Evolutionary conservation across 1,140 invertebrate genomes (phyloP).

Genomic region (Radopholus similis): DNA sequence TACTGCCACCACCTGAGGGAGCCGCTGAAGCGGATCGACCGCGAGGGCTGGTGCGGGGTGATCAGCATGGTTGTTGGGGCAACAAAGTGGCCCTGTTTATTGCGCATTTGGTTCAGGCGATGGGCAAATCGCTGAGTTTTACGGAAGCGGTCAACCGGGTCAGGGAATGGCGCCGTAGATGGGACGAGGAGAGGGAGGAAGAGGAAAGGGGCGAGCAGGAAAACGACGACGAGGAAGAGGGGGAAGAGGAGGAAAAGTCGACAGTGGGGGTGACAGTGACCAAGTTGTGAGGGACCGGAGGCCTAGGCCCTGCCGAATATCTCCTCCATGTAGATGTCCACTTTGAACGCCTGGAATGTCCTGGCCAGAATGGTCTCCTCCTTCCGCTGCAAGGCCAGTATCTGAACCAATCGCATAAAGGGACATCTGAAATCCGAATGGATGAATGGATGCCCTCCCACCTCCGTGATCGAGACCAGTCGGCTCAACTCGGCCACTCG

Average conservation of each 20-base stretch:
- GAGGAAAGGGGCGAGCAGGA: not conserved
- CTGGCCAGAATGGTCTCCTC: constrained; percentile 3
- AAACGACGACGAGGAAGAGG: not conserved
- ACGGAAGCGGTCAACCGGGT: constrained; percentile 52
- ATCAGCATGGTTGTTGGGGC: constrained; percentile 71
- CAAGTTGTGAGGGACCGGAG: too few relatives aligned
- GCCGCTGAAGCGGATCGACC: constrained; percentile 80
- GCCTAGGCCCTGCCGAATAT: too few relatives aligned
- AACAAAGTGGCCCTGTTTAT: not conserved
- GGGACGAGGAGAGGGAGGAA: not conserved
- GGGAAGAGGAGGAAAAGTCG: too few relatives aligned
- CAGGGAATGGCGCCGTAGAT: constrained; percentile 39
- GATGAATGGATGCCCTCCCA: not conserved
- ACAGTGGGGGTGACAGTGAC: too few relatives aligned
- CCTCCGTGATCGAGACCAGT: constrained; percentile 19
- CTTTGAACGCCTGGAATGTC: too few relatives aligned
- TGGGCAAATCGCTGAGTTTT: constrained; percentile 54
- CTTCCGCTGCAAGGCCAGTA: constrained; percentile 16
- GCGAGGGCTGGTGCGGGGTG: constrained; percentile 77
- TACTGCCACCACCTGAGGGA: constrained; percentile 85
- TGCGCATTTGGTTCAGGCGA: constrained; percentile 32
- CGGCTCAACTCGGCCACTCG: constrained; percentile 22
- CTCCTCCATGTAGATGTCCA: too few relatives aligned
- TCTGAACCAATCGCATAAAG: too few relatives aligned
- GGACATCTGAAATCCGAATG: constrained; percentile 12